Percentiles rank a stretch among this genome's conserved stretches.
phyloP scores from a whole-genome alignment of 2,888 invertebrate species.

The Noctua janthina region DNA sequence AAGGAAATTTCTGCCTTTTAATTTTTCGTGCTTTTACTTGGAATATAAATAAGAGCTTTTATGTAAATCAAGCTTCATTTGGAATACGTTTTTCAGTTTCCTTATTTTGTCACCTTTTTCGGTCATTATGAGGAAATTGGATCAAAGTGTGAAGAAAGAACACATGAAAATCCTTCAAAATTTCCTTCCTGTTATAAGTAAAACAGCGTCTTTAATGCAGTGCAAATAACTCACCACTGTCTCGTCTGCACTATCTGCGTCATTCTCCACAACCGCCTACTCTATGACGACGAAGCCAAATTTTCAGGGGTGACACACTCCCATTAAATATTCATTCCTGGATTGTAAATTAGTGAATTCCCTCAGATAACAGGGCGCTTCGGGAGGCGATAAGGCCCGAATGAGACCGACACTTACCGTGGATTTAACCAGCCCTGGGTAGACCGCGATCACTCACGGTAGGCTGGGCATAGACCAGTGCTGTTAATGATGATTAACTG shows the following conservation, averaged over 20 bases:
- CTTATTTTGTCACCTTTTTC: slow-evolving; percentile 34
- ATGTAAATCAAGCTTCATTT: slow-evolving; percentile 53
- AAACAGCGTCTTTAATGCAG: neutral
- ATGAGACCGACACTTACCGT: slow-evolving; percentile 68
- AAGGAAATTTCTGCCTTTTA: slow-evolving; percentile 61
- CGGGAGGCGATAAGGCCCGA: slow-evolving; percentile 76
- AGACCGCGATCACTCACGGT: slow-evolving; percentile 63
- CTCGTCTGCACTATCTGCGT: slow-evolving; percentile 49
- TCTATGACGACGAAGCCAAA: slow-evolving; percentile 71
- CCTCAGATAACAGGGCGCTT: slow-evolving; percentile 77
- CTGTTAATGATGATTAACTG: slow-evolving; percentile 56
- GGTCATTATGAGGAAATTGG: slow-evolving; percentile 4
- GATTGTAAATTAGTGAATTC: slow-evolving; percentile 87
- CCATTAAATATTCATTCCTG: slow-evolving; percentile 87
- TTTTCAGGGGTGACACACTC: slow-evolving; percentile 85
- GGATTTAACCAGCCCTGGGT: slow-evolving; percentile 70
- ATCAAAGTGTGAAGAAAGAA: neutral
- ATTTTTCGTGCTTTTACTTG: slow-evolving; percentile 47
- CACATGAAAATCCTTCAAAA: neutral
- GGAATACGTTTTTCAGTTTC: slow-evolving; percentile 48
- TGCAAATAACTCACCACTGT: slow-evolving; percentile 15
- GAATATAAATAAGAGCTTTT: slow-evolving; percentile 45
- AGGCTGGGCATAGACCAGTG: slow-evolving; percentile 54
- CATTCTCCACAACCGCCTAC: slow-evolving; percentile 62
- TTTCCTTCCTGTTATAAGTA: neutral